These are phyloP conservation scores for Cuniculus paca DNA, from an alignment of 2,797 vertebrate species.

Conservation along the genomic window DNA sequence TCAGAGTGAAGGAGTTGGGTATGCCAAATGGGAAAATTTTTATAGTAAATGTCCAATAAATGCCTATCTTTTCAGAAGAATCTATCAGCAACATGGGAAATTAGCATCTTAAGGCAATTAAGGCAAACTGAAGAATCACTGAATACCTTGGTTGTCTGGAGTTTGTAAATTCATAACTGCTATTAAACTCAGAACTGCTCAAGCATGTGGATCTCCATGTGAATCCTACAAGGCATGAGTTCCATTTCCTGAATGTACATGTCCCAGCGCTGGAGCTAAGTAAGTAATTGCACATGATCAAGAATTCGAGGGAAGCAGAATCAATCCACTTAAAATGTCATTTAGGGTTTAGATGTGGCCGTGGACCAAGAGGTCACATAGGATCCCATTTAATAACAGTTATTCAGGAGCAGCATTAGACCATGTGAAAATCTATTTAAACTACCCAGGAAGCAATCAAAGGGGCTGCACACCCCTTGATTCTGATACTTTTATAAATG, in stretches of 20 bases:
- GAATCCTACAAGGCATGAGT: neutral
- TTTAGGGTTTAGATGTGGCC: neutral
- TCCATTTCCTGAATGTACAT: neutral
- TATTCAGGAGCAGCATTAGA: neutral
- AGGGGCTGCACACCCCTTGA: neutral
- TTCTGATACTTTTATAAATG: neutral
- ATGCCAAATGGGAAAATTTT: neutral
- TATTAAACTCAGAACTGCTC: neutral
- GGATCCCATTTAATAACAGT: neutral
- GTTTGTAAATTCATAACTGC: neutral
- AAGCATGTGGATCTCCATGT: neutral
- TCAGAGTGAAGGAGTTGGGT: neutral
- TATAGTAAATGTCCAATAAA: neutral
- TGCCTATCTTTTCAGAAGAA: neutral
- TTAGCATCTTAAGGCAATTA: neutral
- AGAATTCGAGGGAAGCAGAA: neutral
- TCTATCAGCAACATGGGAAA: neutral
- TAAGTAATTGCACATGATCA: neutral
- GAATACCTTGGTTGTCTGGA: neutral
- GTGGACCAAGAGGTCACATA: neutral
- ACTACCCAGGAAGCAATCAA: neutral
- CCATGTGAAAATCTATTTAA: neutral
- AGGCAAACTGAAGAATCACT: neutral
- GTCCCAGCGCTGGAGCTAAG: neutral
- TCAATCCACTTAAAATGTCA: neutral